Evolutionary conservation across 2,888 invertebrate species (phyloP), one percentile per base, ranked within the genome.

Genomic region (Tenthredo scrophulariae): DNA sequence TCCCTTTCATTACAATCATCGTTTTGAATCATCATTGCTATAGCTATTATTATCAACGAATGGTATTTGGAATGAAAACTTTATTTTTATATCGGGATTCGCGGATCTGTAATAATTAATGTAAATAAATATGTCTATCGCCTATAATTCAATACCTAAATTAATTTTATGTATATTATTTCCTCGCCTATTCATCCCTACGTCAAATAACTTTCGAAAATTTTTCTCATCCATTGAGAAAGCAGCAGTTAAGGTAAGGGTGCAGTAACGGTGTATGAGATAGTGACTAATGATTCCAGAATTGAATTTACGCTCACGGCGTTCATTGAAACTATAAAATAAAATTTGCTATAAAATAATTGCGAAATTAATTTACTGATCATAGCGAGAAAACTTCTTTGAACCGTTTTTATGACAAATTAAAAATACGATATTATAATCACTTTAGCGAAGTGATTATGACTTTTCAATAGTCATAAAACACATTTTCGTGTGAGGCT

Each of bases 11-110:
- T 40, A 58, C 46, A 10, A 22, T 37, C 37, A 22, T 72, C 7
- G 13, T 26, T 26, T 67, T 26, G 10, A 29, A 67, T 67, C 62
- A 62, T 33, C 33, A 43, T 74, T 13, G 7, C 10, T 40, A 22
- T 67, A 18, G 15, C 50, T 77, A n/a, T 74, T 77, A 67, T 67
- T 74, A 13, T 74, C 40, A n/a, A 74, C 1, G 18, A 33, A 67
- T 67, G 67, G 67, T 67, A 33, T 67, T 4, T 33, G 67, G 67
- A 26, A 62, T 13, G 3, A 62, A 22, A 62, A 22, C 13, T 22
- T 26, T 62, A 26, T 62, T 26, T 62, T 62, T 62, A 62, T 62
- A 62, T 62, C 62, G 62, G 62, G 62, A 62, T 62, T 62, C 9
- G 26, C 26, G 26, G 62, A 6, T 62, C 26, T 62, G 62, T 62